A percentile compares a stretch with the other conserved stretches of the same genome.
These are phyloP conservation scores for Hydraecia micacea DNA, from an alignment of 2,888 invertebrate species.

Conservation along the genomic window DNA sequence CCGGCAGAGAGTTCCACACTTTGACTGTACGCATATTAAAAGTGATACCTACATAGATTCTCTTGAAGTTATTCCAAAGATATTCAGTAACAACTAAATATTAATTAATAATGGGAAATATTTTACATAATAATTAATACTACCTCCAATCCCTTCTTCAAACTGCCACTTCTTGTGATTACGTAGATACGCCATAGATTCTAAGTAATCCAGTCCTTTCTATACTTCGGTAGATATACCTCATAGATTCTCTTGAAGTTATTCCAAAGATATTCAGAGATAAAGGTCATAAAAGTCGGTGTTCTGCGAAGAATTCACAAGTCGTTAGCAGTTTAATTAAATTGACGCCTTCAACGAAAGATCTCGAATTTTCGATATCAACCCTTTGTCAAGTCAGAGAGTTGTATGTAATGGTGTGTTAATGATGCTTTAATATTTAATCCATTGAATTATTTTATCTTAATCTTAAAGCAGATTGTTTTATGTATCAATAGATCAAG, in stretches of 20 bases:
- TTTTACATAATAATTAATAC: not conserved
- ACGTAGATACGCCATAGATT: not conserved
- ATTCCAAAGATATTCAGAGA: conserved; percentile 18
- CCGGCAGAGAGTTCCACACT: too few species aligned
- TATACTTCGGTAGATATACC: not conserved
- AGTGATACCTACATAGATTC: not conserved
- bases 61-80: conserved; percentile 15
- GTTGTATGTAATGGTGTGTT: conserved; percentile 34
- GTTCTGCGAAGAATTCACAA: conserved; percentile 27
- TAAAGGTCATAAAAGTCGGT: conserved; percentile 14
- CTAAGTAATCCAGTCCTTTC: not conserved
- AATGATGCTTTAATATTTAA: conserved; percentile 15
- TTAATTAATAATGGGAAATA: too few species aligned
- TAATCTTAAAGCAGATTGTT: not conserved
- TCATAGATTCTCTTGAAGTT: conserved; percentile 7
- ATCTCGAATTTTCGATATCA: conserved; percentile 36
- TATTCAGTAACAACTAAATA: not conserved
- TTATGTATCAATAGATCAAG: not conserved
- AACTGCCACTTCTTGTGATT: not conserved
- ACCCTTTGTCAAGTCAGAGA: conserved; percentile 17
- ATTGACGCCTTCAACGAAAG: conserved; percentile 17
- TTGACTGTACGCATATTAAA: too few species aligned
- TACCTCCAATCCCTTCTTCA: not conserved
- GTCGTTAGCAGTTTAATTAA: conserved; percentile 49
- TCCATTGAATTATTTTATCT: not conserved